A percentile compares a stretch with the other conserved stretches of the same genome.
Evolutionary conservation across 1,140 invertebrate species (phyloP).

Genomic region (Cotesia typhae): DNA sequence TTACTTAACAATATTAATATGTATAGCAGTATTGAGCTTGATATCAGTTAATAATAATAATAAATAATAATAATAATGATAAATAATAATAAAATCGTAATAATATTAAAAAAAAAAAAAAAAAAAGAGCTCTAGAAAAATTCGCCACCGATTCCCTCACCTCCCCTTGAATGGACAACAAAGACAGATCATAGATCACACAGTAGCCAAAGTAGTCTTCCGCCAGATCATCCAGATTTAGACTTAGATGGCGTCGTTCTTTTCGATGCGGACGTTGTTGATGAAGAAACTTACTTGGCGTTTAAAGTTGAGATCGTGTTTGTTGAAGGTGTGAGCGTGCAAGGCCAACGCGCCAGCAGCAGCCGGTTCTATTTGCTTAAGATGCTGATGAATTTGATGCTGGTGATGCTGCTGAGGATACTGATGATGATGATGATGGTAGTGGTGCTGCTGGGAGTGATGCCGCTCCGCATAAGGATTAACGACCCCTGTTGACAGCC

Average conservation of each 20-base stretch:
- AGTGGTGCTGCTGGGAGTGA: slow-evolving; percentile 39
- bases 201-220: neutral
- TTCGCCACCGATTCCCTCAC: slow-evolving; percentile 14
- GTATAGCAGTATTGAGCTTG: neutral
- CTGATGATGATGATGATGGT: slow-evolving; percentile 43
- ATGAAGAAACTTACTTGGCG: slow-evolving; percentile 85
- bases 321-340: slow-evolving; percentile 69
- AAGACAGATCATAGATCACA: slow-evolving; percentile 1
- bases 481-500: slow-evolving; percentile 62
- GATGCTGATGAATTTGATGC: slow-evolving; percentile 54
- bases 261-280: slow-evolving; percentile 78
- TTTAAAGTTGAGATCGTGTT: slow-evolving; percentile 74
- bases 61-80: too few species aligned
- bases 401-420: slow-evolving; percentile 45
- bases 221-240: slow-evolving; percentile 39
- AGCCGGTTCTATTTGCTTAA: slow-evolving; percentile 63
- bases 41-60: neutral
- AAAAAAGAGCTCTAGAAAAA: neutral
- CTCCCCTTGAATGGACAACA: neutral
- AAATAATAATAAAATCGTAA: too few species aligned
- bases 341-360: slow-evolving; percentile 60
- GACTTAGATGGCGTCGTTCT: slow-evolving; percentile 68
- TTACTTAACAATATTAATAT: neutral
- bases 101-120: neutral
- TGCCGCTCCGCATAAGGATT: slow-evolving; percentile 60